These are phyloP conservation scores for Smithornis capensis DNA, from an alignment of 2,113 vertebrate genomes.

Conservation along the genomic window DNA sequence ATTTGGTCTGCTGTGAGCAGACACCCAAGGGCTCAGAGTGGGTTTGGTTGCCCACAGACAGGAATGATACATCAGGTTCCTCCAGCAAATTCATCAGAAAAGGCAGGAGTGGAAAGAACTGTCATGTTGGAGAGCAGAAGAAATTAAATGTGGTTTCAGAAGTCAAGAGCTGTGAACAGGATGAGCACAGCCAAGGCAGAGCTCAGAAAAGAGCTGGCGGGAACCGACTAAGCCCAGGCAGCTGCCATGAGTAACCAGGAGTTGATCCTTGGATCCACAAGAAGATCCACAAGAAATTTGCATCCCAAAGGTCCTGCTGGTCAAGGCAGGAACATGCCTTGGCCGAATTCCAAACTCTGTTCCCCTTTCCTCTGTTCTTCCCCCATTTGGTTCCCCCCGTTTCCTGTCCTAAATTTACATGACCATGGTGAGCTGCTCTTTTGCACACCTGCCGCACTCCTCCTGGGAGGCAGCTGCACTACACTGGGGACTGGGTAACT, in stretches of 20 bases:
- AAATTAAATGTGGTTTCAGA: neutral
- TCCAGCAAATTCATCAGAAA: neutral
- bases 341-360: neutral
- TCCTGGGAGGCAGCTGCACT: neutral
- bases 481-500: neutral
- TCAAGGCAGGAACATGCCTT: neutral
- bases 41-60: neutral
- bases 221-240: accelerated
- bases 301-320: neutral
- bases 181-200: neutral
- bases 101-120: neutral
- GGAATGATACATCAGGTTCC: neutral
- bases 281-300: neutral
- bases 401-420: conserved; percentile 22
- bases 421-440: neutral
- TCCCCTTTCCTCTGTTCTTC: neutral
- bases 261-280: neutral
- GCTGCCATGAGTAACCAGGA: neutral
- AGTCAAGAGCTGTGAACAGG: neutral
- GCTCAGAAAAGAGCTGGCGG: neutral
- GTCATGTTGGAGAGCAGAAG: neutral
- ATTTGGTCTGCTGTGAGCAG: neutral
- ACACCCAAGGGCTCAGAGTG: neutral
- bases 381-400: neutral
- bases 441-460: neutral